Base-by-base conservation (phyloP, 2,888 invertebrate genomes). In the Aphrophora alni region DNA sequence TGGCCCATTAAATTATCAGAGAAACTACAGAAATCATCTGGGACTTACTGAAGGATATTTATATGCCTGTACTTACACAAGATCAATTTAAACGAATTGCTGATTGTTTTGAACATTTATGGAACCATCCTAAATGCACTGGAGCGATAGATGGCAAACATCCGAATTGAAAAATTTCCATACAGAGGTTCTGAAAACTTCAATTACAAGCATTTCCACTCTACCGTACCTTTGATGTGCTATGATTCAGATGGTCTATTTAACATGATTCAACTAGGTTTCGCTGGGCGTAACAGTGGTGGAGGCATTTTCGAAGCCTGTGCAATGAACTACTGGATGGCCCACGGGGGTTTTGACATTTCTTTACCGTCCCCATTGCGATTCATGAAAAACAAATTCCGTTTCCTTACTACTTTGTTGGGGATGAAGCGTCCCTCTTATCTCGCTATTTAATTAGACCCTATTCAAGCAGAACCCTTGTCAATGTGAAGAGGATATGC, bases 171-270 rank as follows among this genome's bases (percentile, higher is more conserved):
- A 80, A 85, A 85, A 79, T 70, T 84, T 75, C 84, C 85, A 24
- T 85, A 86, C 78, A 77, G 81, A 14, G 84, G 85, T 68, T 85
- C 84, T 28, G n/a, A n/a, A n/a, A n/a, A n/a, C n/a, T n/a, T n/a
- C n/a, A n/a, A n/a, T n/a, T n/a, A n/a, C n/a, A n/a, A n/a, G n/a
- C n/a, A n/a, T n/a, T n/a, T n/a, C n/a, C n/a, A n/a, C n/a, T n/a
- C n/a, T n/a, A n/a, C n/a, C 25, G 85, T 87, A 24, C 82, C 87
- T 78, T 27, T 86, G 83, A 86, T 83, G 27, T 84, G 84, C 33
- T 33, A 10, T 33, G n/a, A n/a, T n/a, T n/a, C n/a, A n/a, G n/a
- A n/a, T n/a, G n/a, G n/a, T n/a, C n/a, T n/a, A n/a, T 33, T 33
- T 10, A 33, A 4, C 10, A 33, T 33, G 33, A 33, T 10, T 7